A percentile compares a stretch with the other conserved stretches of the same genome.
Evolutionary conservation across 2,888 invertebrate genomes (phyloP).

Genomic region (Tetropium fuscum): DNA sequence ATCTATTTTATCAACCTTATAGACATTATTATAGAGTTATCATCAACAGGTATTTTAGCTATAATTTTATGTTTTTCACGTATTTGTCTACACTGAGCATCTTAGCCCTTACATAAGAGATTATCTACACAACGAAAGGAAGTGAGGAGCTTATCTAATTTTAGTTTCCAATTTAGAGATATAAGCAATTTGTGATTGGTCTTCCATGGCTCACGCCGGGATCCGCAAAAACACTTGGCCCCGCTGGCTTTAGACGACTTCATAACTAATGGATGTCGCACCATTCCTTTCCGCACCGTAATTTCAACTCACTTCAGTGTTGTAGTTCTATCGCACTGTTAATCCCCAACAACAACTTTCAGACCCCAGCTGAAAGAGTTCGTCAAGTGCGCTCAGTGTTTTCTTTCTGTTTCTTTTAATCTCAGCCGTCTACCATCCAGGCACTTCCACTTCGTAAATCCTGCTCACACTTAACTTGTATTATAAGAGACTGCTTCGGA

Average conservation of each 20-base stretch:
- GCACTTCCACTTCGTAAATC: conserved; percentile 27
- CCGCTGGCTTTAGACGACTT: conserved; percentile 11
- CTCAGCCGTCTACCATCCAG: conserved; percentile 24
- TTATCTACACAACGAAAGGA: no score
- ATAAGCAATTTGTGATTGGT: not conserved
- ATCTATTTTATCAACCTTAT: no score
- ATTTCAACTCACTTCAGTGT: conserved; percentile 20
- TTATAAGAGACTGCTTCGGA: conserved; percentile 26
- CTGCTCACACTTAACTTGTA: conserved; percentile 27
- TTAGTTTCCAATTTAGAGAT: not conserved
- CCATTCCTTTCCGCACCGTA: conserved; percentile 22
- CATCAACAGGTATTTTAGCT: no score
- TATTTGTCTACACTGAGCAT: no score
- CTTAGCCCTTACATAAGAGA: no score
- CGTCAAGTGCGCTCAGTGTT: conserved; percentile 27
- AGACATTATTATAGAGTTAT: no score
- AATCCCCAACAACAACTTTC: conserved; percentile 29
- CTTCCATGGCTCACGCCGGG: not conserved
- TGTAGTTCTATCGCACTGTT: conserved; percentile 23
- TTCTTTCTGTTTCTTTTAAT: conserved; percentile 32
- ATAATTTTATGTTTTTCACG: no score
- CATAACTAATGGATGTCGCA: conserved; percentile 29
- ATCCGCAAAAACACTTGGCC: not conserved
- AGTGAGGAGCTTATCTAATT: no score
- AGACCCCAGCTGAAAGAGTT: conserved; percentile 20